phyloP scores from a whole-genome alignment of 2,797 vertebrate species.

The Hapalemur alaotrensis region DNA sequence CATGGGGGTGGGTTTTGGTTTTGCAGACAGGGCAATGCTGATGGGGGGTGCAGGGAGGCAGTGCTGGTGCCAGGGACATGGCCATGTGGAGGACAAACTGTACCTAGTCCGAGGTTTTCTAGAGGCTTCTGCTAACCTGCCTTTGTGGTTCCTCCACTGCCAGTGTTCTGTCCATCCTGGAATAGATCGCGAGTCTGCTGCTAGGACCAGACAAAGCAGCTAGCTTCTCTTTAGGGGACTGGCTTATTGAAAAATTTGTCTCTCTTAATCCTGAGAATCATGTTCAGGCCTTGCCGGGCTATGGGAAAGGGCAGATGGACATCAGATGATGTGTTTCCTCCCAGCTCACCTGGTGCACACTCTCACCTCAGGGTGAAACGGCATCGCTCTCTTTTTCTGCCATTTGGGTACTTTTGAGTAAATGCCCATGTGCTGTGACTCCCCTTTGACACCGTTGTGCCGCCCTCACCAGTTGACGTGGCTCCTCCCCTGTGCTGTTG shows the following conservation, averaged over 20 bases:
- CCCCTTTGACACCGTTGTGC: fast-evolving
- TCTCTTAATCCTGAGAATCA: not conserved
- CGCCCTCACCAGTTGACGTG: fast-evolving
- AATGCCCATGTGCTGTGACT: not conserved
- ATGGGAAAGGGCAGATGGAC: not conserved
- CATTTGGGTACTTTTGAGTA: not conserved
- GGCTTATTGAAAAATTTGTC: not conserved
- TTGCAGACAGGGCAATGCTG: not conserved
- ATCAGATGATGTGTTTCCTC: not conserved
- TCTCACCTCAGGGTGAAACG: not conserved
- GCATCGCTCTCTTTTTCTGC: not conserved
- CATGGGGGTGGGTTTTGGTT: not conserved
- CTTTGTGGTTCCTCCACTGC: too few relatives aligned
- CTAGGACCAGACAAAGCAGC: not conserved
- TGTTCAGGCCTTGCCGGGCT: not conserved
- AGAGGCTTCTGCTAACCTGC: not conserved
- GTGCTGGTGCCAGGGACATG: fast-evolving
- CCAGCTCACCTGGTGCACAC: not conserved
- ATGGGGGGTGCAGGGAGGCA: not conserved
- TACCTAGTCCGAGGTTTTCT: not conserved
- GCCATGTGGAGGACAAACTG: not conserved
- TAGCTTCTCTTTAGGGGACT: not conserved
- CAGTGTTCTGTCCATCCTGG: not conserved
- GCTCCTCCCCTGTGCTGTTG: not conserved
- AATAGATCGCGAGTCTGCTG: not conserved